Base-by-base conservation (phyloP, 2,113 vertebrate species). In the Argyrosomus japonicus region DNA sequence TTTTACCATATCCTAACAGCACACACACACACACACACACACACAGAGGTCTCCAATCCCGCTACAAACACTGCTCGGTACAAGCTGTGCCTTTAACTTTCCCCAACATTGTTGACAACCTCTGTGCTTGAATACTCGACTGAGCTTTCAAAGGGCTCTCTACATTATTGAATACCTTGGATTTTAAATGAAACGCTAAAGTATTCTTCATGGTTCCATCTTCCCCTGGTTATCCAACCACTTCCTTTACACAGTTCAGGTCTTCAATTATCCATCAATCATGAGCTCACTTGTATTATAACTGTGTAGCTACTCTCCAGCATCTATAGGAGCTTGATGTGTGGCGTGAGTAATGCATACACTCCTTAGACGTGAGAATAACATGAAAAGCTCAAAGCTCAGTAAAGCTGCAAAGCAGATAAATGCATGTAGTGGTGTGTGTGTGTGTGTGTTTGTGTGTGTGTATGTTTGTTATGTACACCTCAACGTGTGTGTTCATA, bases 141-240 rank as follows among this genome's bases (percentile, higher is more conserved):
- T 88, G 88, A 88, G 90, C 89, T 88, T 93, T 92, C 86, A 91
- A 84, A 89, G 79, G 58, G 47, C 79, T 74, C 73, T 70, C 87
- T 93, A 76, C 92, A 94, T 93, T 93, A 94, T 94, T 94, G 81
- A 94, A 89, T 63, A 88, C 74, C 83, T 87, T 72, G 79, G 86
- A 71, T 91, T 90, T 92, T 72, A 93, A 93, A 92, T 89, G 86
- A 87, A 92, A 91, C 40, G 21, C 79, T 74, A 81, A 88, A 87
- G 79, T 63, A 82, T 88, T 87, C 80, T 72, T 81, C 81, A 79
- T 77, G 67, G 54, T 83, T 84, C 64, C 63, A 21, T 64, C 76
- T 82, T 84, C 17, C 58, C 56, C 27, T 61, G 62, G 80, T 90
- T 91, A 90, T 87, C 86, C 74, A 90, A 84, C 82, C 58, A 60